Conservation (phyloP, 2,113 vertebrate genomes). For the Xiphorhynchus elegans region DNA sequence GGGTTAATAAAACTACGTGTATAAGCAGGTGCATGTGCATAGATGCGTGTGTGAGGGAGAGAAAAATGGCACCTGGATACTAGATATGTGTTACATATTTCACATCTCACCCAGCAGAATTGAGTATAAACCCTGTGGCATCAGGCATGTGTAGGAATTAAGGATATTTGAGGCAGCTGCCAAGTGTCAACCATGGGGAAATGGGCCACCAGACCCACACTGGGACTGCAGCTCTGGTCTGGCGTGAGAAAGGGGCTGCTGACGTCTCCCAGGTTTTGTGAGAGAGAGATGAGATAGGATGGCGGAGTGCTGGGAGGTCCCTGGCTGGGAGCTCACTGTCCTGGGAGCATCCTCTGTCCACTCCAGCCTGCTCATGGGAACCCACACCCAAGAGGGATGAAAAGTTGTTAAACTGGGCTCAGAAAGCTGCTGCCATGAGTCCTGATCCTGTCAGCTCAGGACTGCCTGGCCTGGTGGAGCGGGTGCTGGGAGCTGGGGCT, state of each 20-base stretch:
- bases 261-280: neutral
- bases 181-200: neutral
- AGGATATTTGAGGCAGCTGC: neutral
- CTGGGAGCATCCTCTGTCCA: neutral
- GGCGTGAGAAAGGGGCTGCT: neutral
- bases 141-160: neutral
- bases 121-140: neutral
- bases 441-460: rapidly evolving
- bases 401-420: neutral
- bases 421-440: neutral
- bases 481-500: neutral
- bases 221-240: neutral
- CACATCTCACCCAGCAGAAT: neutral
- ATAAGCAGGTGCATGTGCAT: rapidly evolving
- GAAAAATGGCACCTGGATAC: rapidly evolving
- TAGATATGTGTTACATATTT: rapidly evolving
- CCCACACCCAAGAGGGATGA: neutral
- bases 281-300: neutral
- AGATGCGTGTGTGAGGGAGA: neutral
- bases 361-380: rapidly evolving
- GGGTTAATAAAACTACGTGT: neutral
- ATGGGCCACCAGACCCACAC: neutral
- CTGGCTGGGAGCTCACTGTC: rapidly evolving
- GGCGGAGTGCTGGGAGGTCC: rapidly evolving
- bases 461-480: neutral